Base-by-base conservation (phyloP, 53 echinoderm and acorn worm genomes). In the Zoroaster sp. region DNA sequence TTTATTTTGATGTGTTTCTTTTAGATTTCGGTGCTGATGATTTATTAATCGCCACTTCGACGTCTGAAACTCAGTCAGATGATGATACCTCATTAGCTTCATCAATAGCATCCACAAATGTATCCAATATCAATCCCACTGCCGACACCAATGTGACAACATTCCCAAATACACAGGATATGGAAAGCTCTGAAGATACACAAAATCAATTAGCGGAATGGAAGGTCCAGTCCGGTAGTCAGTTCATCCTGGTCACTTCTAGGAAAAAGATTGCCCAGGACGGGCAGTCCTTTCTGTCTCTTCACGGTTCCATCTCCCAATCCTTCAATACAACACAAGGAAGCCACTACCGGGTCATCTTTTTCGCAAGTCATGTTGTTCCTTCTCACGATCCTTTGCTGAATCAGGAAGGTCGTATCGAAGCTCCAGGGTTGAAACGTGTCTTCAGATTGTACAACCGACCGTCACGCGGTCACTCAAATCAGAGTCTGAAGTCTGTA, bases 371-470 rank as follows among this genome's bases (percentile, higher is more conserved):
- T 40, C 89, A 89, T 15, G 43, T 83, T 17, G 63, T 71, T 13
- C 51, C 88, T 0, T 80, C 86, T 69, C 73, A 73, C 3, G 54
- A 79, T 23, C 88, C 88, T 40, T 46, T 81, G 45, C 35, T 89
- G 38, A 75, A 79, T 40, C 92, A 92, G 43, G 92, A 92, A 75
- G 92, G 83, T 63, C 59, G 44, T 12, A 32, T 92, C 46, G 45
- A 89, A 63, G 83, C 76, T 14, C 92, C 92, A 2, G 92, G 92
- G 30, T 67, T 89, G 21, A 59, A 77, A 28, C 89, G 59, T 21
- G 85, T 89, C 43, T 92, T 92, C 38, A 79, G 65, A 38, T 40
- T 92, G 49, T 89, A 92, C 47, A 36, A 83, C 51, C 40, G 77
- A 45, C 83, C 63, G 28, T 30, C 71, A 3, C 38, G 51, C 15